Base-by-base conservation (phyloP, 2,888 invertebrate species). In the Drosophila anceps region DNA sequence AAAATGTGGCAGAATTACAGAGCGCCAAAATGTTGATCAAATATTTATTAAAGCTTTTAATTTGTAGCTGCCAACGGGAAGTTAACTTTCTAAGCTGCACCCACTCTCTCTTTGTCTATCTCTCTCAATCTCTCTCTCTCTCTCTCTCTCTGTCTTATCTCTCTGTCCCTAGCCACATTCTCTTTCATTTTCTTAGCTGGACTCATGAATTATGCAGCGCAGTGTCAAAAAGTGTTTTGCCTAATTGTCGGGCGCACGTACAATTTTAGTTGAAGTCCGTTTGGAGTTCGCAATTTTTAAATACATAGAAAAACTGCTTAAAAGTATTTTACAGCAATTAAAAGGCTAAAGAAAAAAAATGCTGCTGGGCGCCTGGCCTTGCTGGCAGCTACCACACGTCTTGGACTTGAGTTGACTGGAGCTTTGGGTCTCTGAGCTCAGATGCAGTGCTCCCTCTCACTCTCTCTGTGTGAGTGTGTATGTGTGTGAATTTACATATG, bases 1-100 rank as follows among this genome's bases (percentile, higher is more conserved):
- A 71, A 68, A 82, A 78, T 85, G 85, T 46, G 88, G 88, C 73
- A 90, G 90, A 50, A 85, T 85, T 90, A 85, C 83, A 90, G 90
- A 73, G 75, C 88, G 61, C 50, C 58, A 59, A 69, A 79, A 89
- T 76, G 71, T 81, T 77, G 63, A 72, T 85, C 72, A 89, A 85
- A 90, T 90, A 85, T 90, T 85, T 90, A 85, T 85, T 76, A 82
- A 68, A 57, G 68, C 73, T 81, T 79, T 81, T 81, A 81, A 81
- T 81, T 81, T 82, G 68, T 53, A 67, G 58, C 59, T 37, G 37
- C 27, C 20, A 53, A 48, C 37, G n/a, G 9, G 15, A 35, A 29
- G 33, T 33, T 24, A n/a, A 24, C 20, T 13, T 31, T n/a, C n/a
- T 20, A 20, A n/a, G n/a, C 27, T 4, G n/a, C 35, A 1, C n/a